A percentile compares a stretch with the other conserved stretches of the same genome.
phyloP scores from a whole-genome alignment of 1,140 invertebrate species.

The Drosophila punjabiensis region DNA sequence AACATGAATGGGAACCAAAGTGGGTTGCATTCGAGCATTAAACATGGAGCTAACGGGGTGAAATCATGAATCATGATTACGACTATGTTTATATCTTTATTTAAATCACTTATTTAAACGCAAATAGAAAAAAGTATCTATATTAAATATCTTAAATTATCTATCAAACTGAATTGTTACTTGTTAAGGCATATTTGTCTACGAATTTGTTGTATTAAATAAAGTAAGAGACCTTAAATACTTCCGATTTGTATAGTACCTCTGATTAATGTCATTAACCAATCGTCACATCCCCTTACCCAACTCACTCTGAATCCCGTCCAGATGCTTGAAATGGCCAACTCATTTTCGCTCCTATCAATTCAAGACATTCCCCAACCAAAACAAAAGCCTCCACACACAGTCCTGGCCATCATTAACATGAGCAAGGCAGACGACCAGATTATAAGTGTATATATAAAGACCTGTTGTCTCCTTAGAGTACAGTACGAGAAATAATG shows the following conservation, averaged over 20 bases:
- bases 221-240: neutral
- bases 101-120: neutral
- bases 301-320: neutral
- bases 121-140: neutral
- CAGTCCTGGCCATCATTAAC: conserved; percentile 31
- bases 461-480: conserved; percentile 32
- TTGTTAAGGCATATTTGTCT: neutral
- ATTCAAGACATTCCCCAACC: conserved; percentile 31
- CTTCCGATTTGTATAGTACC: no score
- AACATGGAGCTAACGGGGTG: conserved; percentile 25
- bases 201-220: neutral
- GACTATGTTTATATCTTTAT: conserved; percentile 4
- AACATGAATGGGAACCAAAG: conserved; percentile 38
- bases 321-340: conserved; percentile 20
- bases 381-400: conserved; percentile 35
- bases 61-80: conserved; percentile 2
- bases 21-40: conserved; percentile 22
- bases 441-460: conserved; percentile 9
- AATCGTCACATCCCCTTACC: neutral
- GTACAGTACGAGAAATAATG: conserved; percentile 2
- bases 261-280: conserved; percentile 3
- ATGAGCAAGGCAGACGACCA: conserved; percentile 22
- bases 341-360: conserved; percentile 43
- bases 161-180: no score
- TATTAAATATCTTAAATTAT: no score